Evolutionary conservation across 2,888 invertebrate genomes (phyloP).

Genomic region (Macrophya alboannulata): DNA sequence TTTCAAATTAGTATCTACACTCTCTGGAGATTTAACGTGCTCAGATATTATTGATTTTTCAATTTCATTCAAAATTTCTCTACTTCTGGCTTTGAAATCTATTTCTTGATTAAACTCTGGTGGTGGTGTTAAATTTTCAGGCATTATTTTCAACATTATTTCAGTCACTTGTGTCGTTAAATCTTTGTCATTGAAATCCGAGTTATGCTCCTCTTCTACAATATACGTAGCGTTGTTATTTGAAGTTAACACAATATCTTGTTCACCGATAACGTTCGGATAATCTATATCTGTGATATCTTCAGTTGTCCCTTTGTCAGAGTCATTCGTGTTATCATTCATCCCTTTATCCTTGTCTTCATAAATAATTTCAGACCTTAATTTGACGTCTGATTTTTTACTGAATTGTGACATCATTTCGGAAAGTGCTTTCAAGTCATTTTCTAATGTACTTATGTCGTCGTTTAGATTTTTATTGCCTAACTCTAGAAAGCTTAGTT

Average conservation of each 20-base stretch:
- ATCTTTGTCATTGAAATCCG: conserved; percentile 56
- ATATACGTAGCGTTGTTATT: conserved; percentile 44
- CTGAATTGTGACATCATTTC: conserved; percentile 76
- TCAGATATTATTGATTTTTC: conserved; percentile 75
- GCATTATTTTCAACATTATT: conserved; percentile 63
- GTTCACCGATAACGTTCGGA: conserved; percentile 15
- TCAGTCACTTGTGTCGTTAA: conserved; percentile 60
- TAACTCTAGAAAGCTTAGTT: conserved; percentile 71
- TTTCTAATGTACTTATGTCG: conserved; percentile 75
- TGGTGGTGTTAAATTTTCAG: conserved; percentile 57
- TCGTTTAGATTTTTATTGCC: conserved; percentile 76
- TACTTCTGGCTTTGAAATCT: conserved; percentile 73
- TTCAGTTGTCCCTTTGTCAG: conserved; percentile 67
- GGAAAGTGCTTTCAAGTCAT: conserved; percentile 75
- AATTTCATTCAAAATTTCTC: conserved; percentile 73
- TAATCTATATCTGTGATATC: conserved; percentile 71
- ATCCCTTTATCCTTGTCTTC: conserved; percentile 25
- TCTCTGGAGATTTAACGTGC: conserved; percentile 65
- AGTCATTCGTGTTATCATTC: conserved; percentile 35
- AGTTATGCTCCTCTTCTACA: background rate
- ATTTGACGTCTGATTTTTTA: conserved; percentile 72
- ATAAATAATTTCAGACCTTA: conserved; percentile 59
- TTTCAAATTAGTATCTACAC: conserved; percentile 56
- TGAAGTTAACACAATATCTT: conserved; percentile 28
- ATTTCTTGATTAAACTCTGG: conserved; percentile 62